Evolutionary conservation across 64 coral and sea anemone species (phyloP).

Genomic region (Orbicella faveolata): DNA sequence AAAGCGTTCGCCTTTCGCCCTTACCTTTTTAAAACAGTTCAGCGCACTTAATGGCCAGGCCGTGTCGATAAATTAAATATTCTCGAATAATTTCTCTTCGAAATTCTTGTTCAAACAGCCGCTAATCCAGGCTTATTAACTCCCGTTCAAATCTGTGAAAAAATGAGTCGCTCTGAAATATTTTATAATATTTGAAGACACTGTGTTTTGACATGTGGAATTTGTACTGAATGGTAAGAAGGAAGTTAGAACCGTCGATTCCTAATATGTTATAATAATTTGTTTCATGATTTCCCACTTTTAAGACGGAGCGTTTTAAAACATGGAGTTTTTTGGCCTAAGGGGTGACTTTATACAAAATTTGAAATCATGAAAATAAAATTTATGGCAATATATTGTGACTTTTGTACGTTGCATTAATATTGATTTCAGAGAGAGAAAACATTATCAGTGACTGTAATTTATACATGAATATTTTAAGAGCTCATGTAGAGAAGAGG

Average conservation of each 20-base stretch:
- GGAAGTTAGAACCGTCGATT: no score
- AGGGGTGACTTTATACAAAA: not conserved
- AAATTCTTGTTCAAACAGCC: conserved; percentile 3
- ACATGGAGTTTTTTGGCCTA: no score
- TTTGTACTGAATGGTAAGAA: not conserved
- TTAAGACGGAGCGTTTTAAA: not conserved
- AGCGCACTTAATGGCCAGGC: not conserved
- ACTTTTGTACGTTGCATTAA: not conserved
- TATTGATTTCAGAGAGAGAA: not conserved
- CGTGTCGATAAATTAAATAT: not conserved
- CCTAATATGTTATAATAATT: not conserved
- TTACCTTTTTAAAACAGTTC: not conserved
- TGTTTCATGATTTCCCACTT: not conserved
- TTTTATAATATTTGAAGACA: not conserved
- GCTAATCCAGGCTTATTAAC: conserved; percentile 13
- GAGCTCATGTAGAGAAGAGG: not conserved
- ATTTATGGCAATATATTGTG: not conserved
- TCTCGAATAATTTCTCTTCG: not conserved
- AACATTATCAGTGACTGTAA: not conserved
- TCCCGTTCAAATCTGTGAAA: not conserved
- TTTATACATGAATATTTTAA: not conserved
- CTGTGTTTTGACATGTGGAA: not conserved
- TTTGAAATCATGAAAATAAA: not conserved
- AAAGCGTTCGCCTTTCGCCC: not conserved
- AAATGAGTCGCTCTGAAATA: not conserved